Conservation (phyloP, 2,113 vertebrate species). For the Anolis carolinensis region DNA sequence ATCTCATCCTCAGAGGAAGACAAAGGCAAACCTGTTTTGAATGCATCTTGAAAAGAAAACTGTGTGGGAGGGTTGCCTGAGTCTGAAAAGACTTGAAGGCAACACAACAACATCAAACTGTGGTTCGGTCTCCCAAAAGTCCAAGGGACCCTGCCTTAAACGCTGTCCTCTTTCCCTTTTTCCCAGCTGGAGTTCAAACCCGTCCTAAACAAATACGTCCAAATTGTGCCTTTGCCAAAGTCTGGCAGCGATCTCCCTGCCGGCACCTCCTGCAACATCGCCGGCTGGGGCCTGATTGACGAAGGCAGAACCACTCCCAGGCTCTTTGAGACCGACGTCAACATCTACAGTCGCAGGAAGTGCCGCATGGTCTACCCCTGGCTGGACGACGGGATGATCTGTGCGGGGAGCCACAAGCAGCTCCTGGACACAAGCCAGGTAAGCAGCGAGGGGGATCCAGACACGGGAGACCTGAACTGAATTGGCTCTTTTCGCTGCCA, state of each 20-base stretch:
- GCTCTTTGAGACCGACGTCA: constrained; percentile 63
- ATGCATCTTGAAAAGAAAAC: too few species aligned
- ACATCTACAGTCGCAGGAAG: constrained; percentile 60
- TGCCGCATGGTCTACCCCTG: constrained; percentile 29
- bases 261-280: constrained; percentile 25
- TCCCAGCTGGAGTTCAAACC: constrained; percentile 48
- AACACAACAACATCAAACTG: too few species aligned
- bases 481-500: too few species aligned
- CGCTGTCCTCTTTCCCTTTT: neutral
- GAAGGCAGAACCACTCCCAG: fast-evolving
- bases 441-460: fast-evolving
- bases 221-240: constrained; percentile 43
- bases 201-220: constrained; percentile 37
- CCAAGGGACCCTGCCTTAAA: too few species aligned
- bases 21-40: too few species aligned
- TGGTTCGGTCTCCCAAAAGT: too few species aligned
- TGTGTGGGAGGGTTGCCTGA: too few species aligned
- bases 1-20: too few species aligned
- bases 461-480: too few species aligned
- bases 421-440: constrained; percentile 66
- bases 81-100: too few species aligned
- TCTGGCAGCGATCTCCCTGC: constrained; percentile 5
- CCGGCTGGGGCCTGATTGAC: constrained; percentile 46
- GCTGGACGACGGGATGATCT: constrained; percentile 48
- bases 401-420: constrained; percentile 52